Conservation (phyloP, 2,888 invertebrate genomes). For the Galerucella nymphaeae region DNA sequence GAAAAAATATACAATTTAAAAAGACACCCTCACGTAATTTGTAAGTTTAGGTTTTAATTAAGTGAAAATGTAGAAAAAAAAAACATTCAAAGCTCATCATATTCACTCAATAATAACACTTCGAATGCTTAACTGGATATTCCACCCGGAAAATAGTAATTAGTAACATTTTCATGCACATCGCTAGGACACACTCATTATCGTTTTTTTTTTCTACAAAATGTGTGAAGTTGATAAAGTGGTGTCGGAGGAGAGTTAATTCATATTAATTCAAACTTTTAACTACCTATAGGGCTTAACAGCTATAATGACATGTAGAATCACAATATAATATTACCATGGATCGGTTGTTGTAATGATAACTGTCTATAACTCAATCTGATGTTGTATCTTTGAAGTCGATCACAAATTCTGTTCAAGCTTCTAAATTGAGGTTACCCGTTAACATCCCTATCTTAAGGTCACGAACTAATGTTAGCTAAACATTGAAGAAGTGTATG, state of each 20-base stretch:
- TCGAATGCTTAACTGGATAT: neutral
- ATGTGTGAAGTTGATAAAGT: neutral
- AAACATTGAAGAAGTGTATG: too few relatives aligned
- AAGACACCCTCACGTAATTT: neutral
- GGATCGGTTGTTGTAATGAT: too few relatives aligned
- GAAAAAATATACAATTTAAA: neutral
- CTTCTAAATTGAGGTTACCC: too few relatives aligned
- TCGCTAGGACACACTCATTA: slow-evolving; percentile 6
- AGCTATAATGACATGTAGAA: neutral
- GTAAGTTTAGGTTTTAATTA: neutral
- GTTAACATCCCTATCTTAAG: too few relatives aligned
- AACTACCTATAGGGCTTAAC: neutral
- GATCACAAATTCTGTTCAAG: too few relatives aligned
- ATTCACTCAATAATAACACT: neutral
- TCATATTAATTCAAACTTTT: neutral
- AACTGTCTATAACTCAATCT: too few relatives aligned
- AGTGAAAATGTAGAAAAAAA: slow-evolving; percentile 3
- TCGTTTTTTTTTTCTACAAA: neutral
- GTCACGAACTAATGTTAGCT: too few relatives aligned
- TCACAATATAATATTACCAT: too few relatives aligned
- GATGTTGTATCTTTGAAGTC: too few relatives aligned
- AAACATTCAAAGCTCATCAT: slow-evolving; percentile 1
- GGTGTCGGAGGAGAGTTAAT: neutral
- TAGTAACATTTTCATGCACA: slow-evolving; percentile 1
- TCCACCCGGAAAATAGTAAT: slow-evolving; percentile 11